Evolutionary conservation across 2,888 invertebrate genomes (phyloP), one percentile per base, ranked within the genome.

Genomic region (Cephus pygmeus): DNA sequence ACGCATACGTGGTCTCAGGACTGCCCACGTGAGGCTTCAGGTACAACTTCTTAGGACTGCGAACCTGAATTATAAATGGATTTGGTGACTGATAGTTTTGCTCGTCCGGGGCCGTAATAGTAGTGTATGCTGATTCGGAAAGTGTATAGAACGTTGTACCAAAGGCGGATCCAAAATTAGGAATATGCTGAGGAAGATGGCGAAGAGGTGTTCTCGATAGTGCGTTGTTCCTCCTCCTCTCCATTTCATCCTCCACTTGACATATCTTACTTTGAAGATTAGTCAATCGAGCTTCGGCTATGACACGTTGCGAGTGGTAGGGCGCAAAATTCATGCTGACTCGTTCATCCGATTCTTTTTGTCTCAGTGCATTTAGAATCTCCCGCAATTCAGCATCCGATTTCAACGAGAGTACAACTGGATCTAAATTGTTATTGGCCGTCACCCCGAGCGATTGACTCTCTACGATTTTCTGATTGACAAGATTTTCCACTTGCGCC

Each of bases 291-390:
- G 84, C 82, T 75, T 90, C 88, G 1, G 88, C 88, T 31, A 90
- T 84, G 1, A 84, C 82, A 0, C 88, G 85, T 75, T 91, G 91
- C 0, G 90, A 85, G 9, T 82, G 81, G 69, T 89, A 89, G 0
- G 89, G 86, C 0, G 91, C 86, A 73, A 89, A 88, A 40, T 86
- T 89, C 0, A 87, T 76, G 77, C 90, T 91, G 9, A 88, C 85
- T 12, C 88, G 81, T 71, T 91, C 88, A 75, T 91, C 87, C 81
- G 87, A 86, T 78, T 91, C 91, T 69, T 87, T 89, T 34, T 90
- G 87, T 12, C 88, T 80, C 3, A 91, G 77, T 0, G 80, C 82
- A 1, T 79, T 76, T 9, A 91, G 73, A 12, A 91, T 75, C 71
- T 90, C 88, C 0, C 91, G 83, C 9, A 91, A 78, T 71, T 91